phyloP scores from a whole-genome alignment of 2,113 vertebrate species.

The Hipposideros armiger region DNA sequence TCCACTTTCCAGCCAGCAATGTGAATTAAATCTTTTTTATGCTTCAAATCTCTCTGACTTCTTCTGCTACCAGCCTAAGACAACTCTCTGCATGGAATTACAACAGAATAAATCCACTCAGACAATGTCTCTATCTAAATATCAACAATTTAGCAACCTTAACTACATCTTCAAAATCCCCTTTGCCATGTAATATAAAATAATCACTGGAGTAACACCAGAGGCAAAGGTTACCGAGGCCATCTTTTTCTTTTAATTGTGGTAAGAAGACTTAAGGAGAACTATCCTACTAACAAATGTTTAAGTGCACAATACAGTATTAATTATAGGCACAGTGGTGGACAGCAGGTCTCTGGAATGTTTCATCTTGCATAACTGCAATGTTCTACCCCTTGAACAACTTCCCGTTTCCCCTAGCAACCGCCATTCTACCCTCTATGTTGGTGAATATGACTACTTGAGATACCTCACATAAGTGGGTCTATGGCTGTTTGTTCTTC shows the following conservation, averaged over 20 bases:
- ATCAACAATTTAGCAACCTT: neutral
- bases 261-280: neutral
- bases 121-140: neutral
- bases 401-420: neutral
- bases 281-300: neutral
- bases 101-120: rapidly evolving
- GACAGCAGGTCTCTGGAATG: neutral
- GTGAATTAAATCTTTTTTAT: neutral
- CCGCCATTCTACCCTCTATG: neutral
- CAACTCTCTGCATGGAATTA: neutral
- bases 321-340: neutral
- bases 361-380: neutral
- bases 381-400: neutral
- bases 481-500: neutral
- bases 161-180: neutral
- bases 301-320: neutral
- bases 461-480: neutral
- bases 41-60: neutral
- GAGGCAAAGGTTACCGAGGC: neutral
- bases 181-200: neutral
- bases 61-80: neutral
- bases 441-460: neutral
- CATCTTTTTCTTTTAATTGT: neutral
- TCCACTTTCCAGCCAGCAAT: neutral
- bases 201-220: neutral